Evolutionary conservation across 2,888 invertebrate genomes (phyloP), one percentile per base, ranked within the genome.

Genomic region (Nomada hirtipes): DNA sequence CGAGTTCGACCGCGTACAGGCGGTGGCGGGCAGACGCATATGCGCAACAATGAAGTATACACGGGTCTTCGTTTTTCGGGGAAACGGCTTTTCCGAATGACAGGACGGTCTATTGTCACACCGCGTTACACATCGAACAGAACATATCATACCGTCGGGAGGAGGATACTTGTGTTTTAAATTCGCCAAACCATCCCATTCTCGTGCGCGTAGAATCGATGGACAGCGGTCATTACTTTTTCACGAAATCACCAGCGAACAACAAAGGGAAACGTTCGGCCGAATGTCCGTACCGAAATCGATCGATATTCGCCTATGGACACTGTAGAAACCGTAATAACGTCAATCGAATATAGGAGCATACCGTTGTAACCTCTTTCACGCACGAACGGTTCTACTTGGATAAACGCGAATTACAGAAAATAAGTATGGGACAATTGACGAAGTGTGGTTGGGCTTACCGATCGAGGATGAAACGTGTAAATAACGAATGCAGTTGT

Each of bases 291-390:
- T 29, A 29, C 29, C 9, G 23, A 52, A 18, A 29, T 65, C 47
- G 69, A 57, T 69, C 57, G 4, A 65, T 57, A 60, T 47, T n/a
- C n/a, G n/a, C 44, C 9, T 13, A 18, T n/a, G 44, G 44, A 23
- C 20, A 53, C 13, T 10, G n/a, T 3, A 42, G 11, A 23, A 42
- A n/a, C 44, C 3, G 9, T 26, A 2, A 42, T 2, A n/a, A 26
- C 23, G 44, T 23, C n/a, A 1, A 42, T 26, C 36, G 55, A 68
- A 20, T 15, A 0, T 36, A 13, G 7, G 0, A 42, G 11, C 9
- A n/a, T 9, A 7, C n/a, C 18, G 53, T 15, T 64, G 36, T 23
- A 11, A 29, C 18, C 20, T 36, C n/a, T 36, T 36, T 36, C 36
- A 36, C 47, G 47, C 15, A 13, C 47, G 47, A 47, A 47, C 36